phyloP scores from a whole-genome alignment of 2,797 vertebrate genomes.

The Okamejei kenojei region DNA sequence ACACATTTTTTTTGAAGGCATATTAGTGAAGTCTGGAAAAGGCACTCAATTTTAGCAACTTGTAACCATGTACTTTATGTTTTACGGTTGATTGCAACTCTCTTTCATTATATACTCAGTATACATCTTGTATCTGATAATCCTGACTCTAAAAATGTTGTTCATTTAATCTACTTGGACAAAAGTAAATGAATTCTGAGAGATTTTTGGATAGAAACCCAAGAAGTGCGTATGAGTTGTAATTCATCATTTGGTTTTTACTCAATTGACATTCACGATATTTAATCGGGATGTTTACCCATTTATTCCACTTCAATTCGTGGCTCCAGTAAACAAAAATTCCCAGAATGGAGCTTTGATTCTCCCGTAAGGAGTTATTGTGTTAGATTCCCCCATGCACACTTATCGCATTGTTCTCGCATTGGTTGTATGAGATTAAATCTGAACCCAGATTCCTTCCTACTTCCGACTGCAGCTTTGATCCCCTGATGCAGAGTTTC shows the following conservation, averaged over 20 bases:
- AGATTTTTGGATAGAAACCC: neutral
- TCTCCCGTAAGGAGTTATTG: too few relatives aligned
- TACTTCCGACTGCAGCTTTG: too few relatives aligned
- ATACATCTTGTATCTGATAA: neutral
- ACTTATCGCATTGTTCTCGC: too few relatives aligned
- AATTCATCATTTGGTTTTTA: neutral
- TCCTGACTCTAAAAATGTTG: neutral
- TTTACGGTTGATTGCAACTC: neutral
- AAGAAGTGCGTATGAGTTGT: neutral
- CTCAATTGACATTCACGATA: neutral
- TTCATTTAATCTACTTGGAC: neutral
- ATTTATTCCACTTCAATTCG: too few relatives aligned
- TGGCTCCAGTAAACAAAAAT: too few relatives aligned
- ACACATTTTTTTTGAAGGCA: neutral
- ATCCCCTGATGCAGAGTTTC: too few relatives aligned
- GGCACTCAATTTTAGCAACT: neutral
- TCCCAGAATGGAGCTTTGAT: too few relatives aligned
- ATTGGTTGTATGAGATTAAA: too few relatives aligned
- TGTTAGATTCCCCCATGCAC: too few relatives aligned
- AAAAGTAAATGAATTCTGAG: neutral
- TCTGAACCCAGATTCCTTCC: too few relatives aligned
- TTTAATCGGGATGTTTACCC: too few relatives aligned
- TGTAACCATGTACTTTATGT: neutral
- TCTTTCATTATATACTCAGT: neutral
- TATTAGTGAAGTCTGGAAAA: neutral